Evolutionary conservation across 2,888 invertebrate species (phyloP).

Genomic region (Zele albiditarsus): DNA sequence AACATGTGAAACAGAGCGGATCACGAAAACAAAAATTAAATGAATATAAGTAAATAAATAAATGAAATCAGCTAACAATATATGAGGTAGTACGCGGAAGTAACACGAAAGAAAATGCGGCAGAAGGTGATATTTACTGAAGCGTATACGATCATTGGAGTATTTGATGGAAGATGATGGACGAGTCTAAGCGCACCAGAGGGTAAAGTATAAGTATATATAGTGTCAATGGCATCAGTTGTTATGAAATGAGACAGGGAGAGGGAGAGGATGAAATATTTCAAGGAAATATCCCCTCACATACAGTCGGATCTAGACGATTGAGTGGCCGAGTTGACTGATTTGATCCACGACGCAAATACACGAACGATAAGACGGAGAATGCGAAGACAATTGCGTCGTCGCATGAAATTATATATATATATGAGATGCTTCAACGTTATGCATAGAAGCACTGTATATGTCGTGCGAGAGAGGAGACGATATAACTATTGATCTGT

Average conservation of each 20-base stretch:
- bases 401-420: constrained; percentile 18
- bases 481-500: constrained; percentile 28
- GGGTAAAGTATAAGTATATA: constrained; percentile 1
- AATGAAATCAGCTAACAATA: background rate
- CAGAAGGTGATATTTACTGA: constrained; percentile 1
- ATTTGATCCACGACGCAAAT: constrained; percentile 17
- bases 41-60: constrained; percentile 21
- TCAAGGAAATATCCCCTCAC: constrained; percentile 9
- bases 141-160: constrained; percentile 9
- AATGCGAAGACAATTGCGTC: constrained; percentile 21
- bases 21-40: constrained; percentile 17
- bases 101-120: constrained; percentile 52
- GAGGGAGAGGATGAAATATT: background rate
- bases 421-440: constrained; percentile 23
- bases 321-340: constrained; percentile 21
- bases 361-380: background rate
- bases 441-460: constrained; percentile 21
- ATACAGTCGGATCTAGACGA: constrained; percentile 3
- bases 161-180: constrained; percentile 68
- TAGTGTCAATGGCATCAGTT: constrained; percentile 40
- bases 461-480: constrained; percentile 19
- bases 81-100: constrained; percentile 34
- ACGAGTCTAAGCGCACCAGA: constrained; percentile 52
- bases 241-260: constrained; percentile 7
- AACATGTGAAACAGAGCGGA: constrained; percentile 19